Percentiles rank a stretch among this genome's conserved stretches.
phyloP scores from a whole-genome alignment of 1,140 invertebrate genomes.

The Chrysomallon squamiferum region DNA sequence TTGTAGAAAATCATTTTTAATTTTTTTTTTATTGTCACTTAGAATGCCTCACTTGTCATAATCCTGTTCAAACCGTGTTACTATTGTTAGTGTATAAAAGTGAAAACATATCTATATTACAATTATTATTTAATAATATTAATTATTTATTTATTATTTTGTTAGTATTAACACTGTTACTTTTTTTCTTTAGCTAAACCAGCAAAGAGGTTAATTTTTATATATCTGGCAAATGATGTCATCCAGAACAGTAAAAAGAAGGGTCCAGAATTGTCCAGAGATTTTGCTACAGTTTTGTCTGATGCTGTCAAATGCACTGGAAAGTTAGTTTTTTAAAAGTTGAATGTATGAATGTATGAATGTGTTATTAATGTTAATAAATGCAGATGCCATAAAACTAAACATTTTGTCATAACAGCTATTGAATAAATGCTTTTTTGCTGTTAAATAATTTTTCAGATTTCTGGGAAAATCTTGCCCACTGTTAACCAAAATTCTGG shows the following conservation, averaged over 20 bases:
- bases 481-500: no score
- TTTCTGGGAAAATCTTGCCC: no score
- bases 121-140: no score
- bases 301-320: slow-evolving; percentile 53
- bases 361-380: background rate
- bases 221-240: slow-evolving; percentile 98
- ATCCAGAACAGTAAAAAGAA: slow-evolving; percentile 98
- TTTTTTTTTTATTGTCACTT: no score
- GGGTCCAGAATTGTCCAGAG: slow-evolving; percentile 90
- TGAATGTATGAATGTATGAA: background rate
- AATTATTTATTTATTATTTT: no score
- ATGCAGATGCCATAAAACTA: background rate
- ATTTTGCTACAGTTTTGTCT: slow-evolving; percentile 61
- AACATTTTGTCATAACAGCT: background rate
- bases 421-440: background rate
- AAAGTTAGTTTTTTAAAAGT: slow-evolving; percentile 47
- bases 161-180: no score
- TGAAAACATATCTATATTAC: no score
- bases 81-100: no score
- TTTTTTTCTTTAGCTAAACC: slow-evolving; percentile 87
- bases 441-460: no score
- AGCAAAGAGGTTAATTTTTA: slow-evolving; percentile 86
- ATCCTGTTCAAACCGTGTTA: no score
- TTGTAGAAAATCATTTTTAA: no score
- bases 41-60: no score